Conservation (phyloP, 2,888 invertebrate genomes). For the Amblyjoppa fuscipennis region DNA sequence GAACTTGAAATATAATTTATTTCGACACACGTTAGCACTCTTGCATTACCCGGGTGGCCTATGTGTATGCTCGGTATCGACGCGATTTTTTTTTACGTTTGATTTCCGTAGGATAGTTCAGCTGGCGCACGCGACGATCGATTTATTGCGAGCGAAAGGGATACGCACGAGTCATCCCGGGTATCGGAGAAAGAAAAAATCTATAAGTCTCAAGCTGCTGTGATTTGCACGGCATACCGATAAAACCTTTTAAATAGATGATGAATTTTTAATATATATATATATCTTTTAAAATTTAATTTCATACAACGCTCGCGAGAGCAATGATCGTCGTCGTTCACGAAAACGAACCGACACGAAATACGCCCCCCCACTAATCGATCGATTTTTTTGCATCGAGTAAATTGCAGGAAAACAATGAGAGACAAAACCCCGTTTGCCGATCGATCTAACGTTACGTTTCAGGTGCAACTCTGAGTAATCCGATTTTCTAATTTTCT, state of each 20-base stretch:
- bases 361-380: conserved; percentile 72
- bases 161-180: conserved; percentile 68
- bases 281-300: conserved; percentile 39
- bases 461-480: conserved; percentile 83
- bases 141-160: not conserved
- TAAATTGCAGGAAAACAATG: conserved; percentile 81
- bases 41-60: conserved; percentile 2
- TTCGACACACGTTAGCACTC: conserved; percentile 22
- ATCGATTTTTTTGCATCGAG: conserved; percentile 71
- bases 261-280: conserved; percentile 35
- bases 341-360: conserved; percentile 28
- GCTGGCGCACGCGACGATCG: not conserved
- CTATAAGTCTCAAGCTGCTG: conserved; percentile 72
- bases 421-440: conserved; percentile 68
- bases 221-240: conserved; percentile 75
- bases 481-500: conserved; percentile 65
- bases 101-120: not conserved
- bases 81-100: not conserved
- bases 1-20: conserved; percentile 10
- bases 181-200: conserved; percentile 28
- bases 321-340: conserved; percentile 1
- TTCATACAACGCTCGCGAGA: not conserved
- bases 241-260: conserved; percentile 31
- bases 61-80: conserved; percentile 1
- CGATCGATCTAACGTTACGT: conserved; percentile 83